Percentiles rank a stretch among this genome's conserved stretches.
These are phyloP conservation scores for Cyprinodon brontotheroides DNA, from an alignment of 2,113 vertebrate species.

Conservation along the genomic window DNA sequence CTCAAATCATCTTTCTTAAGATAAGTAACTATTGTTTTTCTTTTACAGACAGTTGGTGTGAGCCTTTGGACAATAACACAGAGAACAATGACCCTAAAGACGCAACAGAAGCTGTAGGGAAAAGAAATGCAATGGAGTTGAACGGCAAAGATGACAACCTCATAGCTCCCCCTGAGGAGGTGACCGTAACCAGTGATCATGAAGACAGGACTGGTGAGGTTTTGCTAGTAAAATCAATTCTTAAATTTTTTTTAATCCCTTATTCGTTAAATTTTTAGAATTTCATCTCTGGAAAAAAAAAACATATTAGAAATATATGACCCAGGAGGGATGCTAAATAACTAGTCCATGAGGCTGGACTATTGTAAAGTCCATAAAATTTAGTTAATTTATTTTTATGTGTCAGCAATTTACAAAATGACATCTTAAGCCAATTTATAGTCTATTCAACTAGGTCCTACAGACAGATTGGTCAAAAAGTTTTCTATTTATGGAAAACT, in stretches of 20 bases:
- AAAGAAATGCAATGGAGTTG: neutral
- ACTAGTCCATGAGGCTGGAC: too few species aligned
- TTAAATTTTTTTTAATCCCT: neutral
- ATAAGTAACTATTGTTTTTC: neutral
- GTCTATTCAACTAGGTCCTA: too few species aligned
- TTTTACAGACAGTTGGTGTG: neutral
- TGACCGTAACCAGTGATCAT: neutral
- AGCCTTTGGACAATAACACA: neutral
- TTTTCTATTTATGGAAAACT: too few species aligned
- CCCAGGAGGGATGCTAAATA: too few species aligned
- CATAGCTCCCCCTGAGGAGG: neutral
- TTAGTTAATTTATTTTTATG: too few species aligned
- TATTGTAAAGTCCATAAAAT: too few species aligned
- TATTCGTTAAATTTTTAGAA: too few species aligned
- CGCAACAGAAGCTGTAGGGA: neutral
- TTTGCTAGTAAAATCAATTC: neutral
- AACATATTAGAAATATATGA: too few species aligned
- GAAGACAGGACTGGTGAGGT: neutral
- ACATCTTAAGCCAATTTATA: too few species aligned
- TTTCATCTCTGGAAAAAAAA: too few species aligned
- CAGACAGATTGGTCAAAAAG: too few species aligned
- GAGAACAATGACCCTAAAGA: neutral
- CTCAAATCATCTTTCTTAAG: neutral
- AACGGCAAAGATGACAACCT: neutral
- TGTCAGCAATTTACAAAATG: too few species aligned